Base-by-base conservation (phyloP, 2,888 invertebrate species). In the Cryptus viduatorius region DNA sequence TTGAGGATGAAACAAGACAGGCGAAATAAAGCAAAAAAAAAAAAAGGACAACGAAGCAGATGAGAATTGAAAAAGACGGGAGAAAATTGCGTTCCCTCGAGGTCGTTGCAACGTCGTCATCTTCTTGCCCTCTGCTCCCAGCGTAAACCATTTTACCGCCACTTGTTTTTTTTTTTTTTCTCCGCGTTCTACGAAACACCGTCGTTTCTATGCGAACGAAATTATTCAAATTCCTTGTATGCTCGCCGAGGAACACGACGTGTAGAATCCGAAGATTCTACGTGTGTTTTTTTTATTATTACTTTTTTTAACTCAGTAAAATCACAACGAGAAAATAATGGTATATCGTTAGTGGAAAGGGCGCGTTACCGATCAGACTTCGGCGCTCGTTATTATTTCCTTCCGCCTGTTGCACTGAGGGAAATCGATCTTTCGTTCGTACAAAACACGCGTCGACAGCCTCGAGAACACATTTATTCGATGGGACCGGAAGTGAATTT, bases 341-440 rank as follows among this genome's bases (percentile, higher is more conserved):
- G 14, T 29, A 29, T 61, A 50, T 53, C 53, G 46, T 50, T 50
- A 46, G 53, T 53, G 46, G 31, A 71, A 29, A 42, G 14, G 53
- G 42, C 71, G 65, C 14, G 72, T 53, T 77, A n/a, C 71, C 65
- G 73, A 64, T 80, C 56, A 4, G n/a, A 29, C 46, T 16, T 31
- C 56, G 76, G 1, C 16, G 19, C 44, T 69, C 37, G 50, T 79
- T 82, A 84, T 86, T 82, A 84, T 78, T 82, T 86, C 80, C 80
- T 86, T 84, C 84, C 84, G 87, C 84, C 85, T 86, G 87, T 85
- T 84, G 87, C 84, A 79, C 75, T 10, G 50, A 67, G 48, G 59
- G 10, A 79, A 77, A 84, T 87, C 83, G 77, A 86, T 86, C 71
- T 14, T 31, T 48, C 69, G 24, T 31, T 42, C 59, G 65, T 73